Evolutionary conservation across 2,888 invertebrate species (phyloP).

Genomic region (Tenthredo distinguenda): DNA sequence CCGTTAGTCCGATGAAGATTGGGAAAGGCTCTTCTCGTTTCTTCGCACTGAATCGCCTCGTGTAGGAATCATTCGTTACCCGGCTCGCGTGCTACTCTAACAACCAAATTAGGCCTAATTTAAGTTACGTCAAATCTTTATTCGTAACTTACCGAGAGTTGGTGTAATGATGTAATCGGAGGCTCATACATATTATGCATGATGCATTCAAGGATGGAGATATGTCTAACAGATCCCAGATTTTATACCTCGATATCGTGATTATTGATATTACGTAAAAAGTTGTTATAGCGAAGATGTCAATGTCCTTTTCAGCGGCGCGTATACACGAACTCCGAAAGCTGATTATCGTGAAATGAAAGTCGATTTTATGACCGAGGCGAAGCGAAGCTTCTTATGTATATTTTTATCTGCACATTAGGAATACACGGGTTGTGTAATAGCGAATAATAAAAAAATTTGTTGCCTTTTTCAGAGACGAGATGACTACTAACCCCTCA

Average conservation of each 20-base stretch:
- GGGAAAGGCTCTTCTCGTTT: slow-evolving; percentile 15
- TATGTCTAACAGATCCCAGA: background rate
- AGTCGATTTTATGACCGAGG: background rate
- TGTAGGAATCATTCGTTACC: background rate
- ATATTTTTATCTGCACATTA: background rate
- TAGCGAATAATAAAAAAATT: background rate
- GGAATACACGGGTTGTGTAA: background rate
- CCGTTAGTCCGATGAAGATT: slow-evolving; percentile 11
- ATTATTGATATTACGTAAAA: background rate
- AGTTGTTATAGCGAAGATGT: background rate
- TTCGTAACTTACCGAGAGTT: background rate
- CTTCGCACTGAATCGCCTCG: background rate
- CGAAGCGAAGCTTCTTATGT: background rate
- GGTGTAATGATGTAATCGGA: background rate
- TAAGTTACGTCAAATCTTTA: slow-evolving; percentile 35
- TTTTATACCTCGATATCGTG: background rate
- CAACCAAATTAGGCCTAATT: slow-evolving; percentile 15
- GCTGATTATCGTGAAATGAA: background rate
- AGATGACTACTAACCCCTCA: slow-evolving; percentile 67
- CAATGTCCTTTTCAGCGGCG: background rate
- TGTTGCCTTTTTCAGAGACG: slow-evolving; percentile 60
- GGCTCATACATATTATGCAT: background rate
- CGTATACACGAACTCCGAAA: background rate
- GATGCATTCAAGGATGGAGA: background rate
- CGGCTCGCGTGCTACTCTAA: background rate